phyloP scores from a whole-genome alignment of 2,113 vertebrate genomes.

The Cyprinodon brontotheroides region DNA sequence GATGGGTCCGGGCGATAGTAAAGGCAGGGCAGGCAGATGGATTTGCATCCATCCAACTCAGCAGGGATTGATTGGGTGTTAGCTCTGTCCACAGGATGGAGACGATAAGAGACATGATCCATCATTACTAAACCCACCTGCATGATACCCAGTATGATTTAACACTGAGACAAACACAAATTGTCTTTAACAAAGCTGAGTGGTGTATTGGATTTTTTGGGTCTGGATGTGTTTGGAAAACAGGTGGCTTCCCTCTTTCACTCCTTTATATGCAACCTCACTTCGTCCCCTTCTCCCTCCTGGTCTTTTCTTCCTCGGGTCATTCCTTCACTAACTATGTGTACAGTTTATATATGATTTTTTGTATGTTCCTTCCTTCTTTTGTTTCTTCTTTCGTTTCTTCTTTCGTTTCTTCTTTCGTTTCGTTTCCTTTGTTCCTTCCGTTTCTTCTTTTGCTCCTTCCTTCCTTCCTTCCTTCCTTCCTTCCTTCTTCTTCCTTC shows the following conservation, averaged over 20 bases:
- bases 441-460: neutral
- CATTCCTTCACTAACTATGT: too few species aligned
- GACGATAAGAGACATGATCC: conserved; percentile 58
- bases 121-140: conserved; percentile 40
- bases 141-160: conserved; percentile 56
- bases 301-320: too few species aligned
- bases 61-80: conserved; percentile 68
- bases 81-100: conserved; percentile 44
- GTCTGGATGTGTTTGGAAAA: too few species aligned
- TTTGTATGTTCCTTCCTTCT: too few species aligned
- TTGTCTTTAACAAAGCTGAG: neutral
- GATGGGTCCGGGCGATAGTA: conserved; percentile 52
- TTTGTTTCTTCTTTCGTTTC: neutral
- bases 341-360: too few species aligned
- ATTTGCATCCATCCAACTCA: conserved; percentile 45
- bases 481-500: too few species aligned
- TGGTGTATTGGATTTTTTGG: too few species aligned
- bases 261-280: too few species aligned
- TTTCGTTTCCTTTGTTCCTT: too few species aligned
- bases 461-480: neutral
- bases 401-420: too few species aligned
- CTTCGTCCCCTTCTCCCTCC: too few species aligned
- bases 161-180: conserved; percentile 15
- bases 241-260: too few species aligned
- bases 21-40: conserved; percentile 43